Base-by-base conservation (phyloP, 2,113 vertebrate species). In the Talpa occidentalis region DNA sequence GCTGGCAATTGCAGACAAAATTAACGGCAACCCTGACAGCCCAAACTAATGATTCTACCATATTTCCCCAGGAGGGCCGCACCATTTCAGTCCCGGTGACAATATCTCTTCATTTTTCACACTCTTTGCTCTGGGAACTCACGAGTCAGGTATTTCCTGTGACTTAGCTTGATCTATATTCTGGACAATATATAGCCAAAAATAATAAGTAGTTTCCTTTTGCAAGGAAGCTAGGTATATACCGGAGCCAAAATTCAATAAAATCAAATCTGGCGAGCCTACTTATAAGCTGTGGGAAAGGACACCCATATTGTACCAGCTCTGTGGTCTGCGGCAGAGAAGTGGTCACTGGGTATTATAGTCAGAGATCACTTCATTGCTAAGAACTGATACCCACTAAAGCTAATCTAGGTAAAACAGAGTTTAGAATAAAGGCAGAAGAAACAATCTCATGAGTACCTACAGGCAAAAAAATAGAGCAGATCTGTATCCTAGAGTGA, bases 1-100 rank as follows among this genome's bases (percentile, higher is more conserved):
- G 64, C 92, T 93, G 91, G 70, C 94, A 96, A 87, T 94, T 96
- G 70, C 94, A 96, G 95, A 92, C 93, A 84, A 98, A 98, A 98
- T 98, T 97, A 98, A 96, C 94, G 78, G 66, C 67, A 67, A 86
- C 24, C 16, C 47, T 84, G 87, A 73, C 94, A 97, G 89, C 84
- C 40, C 64, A 89, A 95, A 95, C n/a, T 1, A 81, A 30, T 69
- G 91, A 73, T 44, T 97, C 8, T n/a, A 72, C 84, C 19, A 2
- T 35, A 47, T 79, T 95, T 94, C 42, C 87, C 86, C 0, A 0
- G 91, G 94, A 98, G 52, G 44, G 28, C 24, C 21, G 2, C 59
- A 90, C n/a, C 3, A 0, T 96, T 97, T 95, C 87, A 16, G 60
- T 88, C 3, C 12, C 72, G 82, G 5, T 76, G 85, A 64, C 74